Conservation (phyloP, 2,888 invertebrate species). For the Pterostichus madidus region DNA sequence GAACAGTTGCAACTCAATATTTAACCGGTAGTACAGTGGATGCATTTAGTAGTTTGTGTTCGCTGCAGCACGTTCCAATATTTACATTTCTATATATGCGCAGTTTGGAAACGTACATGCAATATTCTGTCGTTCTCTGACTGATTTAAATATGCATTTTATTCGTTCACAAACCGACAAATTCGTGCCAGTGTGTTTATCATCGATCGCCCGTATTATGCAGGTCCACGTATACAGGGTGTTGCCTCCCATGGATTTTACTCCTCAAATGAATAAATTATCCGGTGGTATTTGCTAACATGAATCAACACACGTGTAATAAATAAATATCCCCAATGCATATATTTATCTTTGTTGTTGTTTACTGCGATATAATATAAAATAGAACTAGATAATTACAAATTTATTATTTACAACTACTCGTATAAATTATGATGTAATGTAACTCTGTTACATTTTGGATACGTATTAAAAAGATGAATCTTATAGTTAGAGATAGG, state of each 20-base stretch:
- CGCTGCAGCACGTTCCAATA: conserved; percentile 55
- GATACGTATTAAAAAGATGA: no score
- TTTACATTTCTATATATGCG: conserved; percentile 61
- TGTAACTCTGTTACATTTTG: no score
- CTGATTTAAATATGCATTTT: conserved; percentile 65
- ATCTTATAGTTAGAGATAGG: no score
- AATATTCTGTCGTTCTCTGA: conserved; percentile 55
- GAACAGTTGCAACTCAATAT: conserved; percentile 62
- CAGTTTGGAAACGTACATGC: conserved; percentile 27
- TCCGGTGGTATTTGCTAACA: conserved; percentile 24
- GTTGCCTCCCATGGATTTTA: not conserved
- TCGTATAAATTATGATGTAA: no score
- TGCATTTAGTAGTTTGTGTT: conserved; percentile 48
- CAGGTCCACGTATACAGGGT: conserved; percentile 44
- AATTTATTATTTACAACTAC: not conserved
- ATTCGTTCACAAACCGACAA: conserved; percentile 45
- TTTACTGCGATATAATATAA: conserved; percentile 23
- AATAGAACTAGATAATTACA: conserved; percentile 13
- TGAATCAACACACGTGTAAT: conserved; percentile 37
- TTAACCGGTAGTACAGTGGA: conserved; percentile 47
- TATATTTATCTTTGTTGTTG: conserved; percentile 12
- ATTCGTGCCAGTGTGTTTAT: conserved; percentile 42
- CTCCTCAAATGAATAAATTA: conserved; percentile 46
- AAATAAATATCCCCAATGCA: conserved; percentile 38
- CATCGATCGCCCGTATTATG: conserved; percentile 58